A percentile compares a stretch with the other conserved stretches of the same genome.
phyloP scores from a whole-genome alignment of 2,888 invertebrate species.

The Balanococcus diminutus region DNA sequence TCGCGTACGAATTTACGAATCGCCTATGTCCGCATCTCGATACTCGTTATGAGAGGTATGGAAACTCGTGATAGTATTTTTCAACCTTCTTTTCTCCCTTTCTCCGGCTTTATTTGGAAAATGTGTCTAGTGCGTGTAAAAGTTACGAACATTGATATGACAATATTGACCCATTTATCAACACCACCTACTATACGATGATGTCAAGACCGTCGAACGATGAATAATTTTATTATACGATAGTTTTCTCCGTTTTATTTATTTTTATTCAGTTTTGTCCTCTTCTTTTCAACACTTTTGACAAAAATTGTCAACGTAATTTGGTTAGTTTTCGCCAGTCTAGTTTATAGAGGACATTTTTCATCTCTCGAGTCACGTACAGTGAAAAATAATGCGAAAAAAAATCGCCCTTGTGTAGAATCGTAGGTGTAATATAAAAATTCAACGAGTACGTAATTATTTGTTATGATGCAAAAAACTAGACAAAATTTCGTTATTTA shows the following conservation, averaged over 20 bases:
- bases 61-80: background rate
- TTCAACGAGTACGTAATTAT: background rate
- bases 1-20: background rate
- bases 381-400: background rate
- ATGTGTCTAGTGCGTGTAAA: background rate
- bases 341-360: background rate
- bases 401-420: background rate
- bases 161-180: slow-evolving; percentile 14
- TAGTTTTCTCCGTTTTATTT: background rate
- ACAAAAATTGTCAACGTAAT: background rate
- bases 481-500: background rate
- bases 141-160: background rate
- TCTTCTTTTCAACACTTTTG: background rate
- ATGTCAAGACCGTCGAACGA: background rate
- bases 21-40: background rate
- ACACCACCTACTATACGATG: background rate
- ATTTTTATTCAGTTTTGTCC: background rate
- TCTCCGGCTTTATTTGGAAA: background rate
- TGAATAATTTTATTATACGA: background rate
- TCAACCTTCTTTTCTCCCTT: background rate
- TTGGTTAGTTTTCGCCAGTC: background rate
- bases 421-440: background rate
- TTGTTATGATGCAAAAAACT: background rate
- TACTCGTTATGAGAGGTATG: background rate
- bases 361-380: background rate